These are phyloP conservation scores for Bilobella aurantiaca DNA, from an alignment of 1,140 invertebrate species.

Conservation along the genomic window DNA sequence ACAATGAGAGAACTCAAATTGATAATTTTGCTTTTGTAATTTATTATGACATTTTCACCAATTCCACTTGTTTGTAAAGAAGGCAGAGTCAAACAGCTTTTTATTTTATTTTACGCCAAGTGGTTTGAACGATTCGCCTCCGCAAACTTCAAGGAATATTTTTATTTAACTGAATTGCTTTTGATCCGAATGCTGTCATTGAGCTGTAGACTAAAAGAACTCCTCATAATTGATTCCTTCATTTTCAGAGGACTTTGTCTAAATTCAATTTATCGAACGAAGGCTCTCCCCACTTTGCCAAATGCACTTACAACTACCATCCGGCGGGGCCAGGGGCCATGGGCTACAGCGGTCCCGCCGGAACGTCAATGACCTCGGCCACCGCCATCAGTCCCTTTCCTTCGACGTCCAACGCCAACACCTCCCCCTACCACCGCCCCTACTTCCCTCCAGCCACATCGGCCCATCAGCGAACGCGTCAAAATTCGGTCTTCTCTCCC, in stretches of 20 bases:
- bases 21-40: too few relatives aligned
- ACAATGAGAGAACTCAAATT: too few relatives aligned
- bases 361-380: conserved; percentile 9
- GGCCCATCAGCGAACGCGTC: conserved; percentile 43
- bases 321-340: conserved; percentile 7
- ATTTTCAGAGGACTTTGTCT: conserved; percentile 26
- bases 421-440: neutral
- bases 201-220: too few relatives aligned
- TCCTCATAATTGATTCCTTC: conserved; percentile 1
- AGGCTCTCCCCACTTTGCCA: conserved; percentile 30
- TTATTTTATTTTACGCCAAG: too few relatives aligned
- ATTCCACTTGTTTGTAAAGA: too few relatives aligned
- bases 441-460: conserved; percentile 9
- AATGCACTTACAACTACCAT: conserved; percentile 33
- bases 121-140: too few relatives aligned
- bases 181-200: too few relatives aligned
- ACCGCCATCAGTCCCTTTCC: conserved; percentile 4
- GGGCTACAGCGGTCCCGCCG: conserved; percentile 33
- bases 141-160: too few relatives aligned
- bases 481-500: conserved; percentile 76
- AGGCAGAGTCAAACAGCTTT: neutral
- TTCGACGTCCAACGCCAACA: conserved; percentile 42
- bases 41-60: too few relatives aligned
- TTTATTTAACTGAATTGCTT: too few relatives aligned
- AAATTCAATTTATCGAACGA: conserved; percentile 33